Evolutionary conservation across 2,113 vertebrate species (phyloP).

Genomic region (Apistogramma diplotaenia): DNA sequence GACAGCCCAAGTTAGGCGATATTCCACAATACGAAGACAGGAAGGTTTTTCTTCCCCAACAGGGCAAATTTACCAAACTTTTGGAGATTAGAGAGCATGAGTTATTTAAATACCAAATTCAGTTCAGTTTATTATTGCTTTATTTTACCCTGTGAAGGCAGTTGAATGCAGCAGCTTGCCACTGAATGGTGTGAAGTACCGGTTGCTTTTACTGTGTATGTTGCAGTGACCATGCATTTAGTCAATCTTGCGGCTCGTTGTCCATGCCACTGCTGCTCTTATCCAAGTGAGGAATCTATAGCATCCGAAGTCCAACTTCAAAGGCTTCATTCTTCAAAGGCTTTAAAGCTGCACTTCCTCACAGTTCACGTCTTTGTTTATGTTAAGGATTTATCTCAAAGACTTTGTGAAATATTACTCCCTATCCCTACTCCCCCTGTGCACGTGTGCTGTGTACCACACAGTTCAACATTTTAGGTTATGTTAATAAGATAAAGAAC

Average conservation of each 20-base stretch:
- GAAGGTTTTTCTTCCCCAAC: neutral
- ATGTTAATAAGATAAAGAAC: no score
- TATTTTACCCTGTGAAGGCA: neutral
- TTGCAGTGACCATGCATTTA: neutral
- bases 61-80: neutral
- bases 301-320: neutral
- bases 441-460: neutral
- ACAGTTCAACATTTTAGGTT: no score
- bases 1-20: neutral
- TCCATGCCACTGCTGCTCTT: conserved; percentile 19
- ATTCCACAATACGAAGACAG: neutral
- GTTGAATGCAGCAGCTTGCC: neutral
- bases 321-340: conserved; percentile 21
- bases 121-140: neutral
- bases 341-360: neutral
- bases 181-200: neutral
- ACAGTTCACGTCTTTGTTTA: neutral
- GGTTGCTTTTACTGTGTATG: neutral
- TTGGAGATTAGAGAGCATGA: neutral
- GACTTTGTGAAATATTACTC: neutral
- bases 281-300: conserved; percentile 4
- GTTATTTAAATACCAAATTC: neutral
- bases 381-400: neutral
- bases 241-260: conserved; percentile 11
- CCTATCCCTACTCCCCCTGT: neutral